phyloP scores from a whole-genome alignment of 2,113 vertebrate species.

The Entelurus aequoreus region DNA sequence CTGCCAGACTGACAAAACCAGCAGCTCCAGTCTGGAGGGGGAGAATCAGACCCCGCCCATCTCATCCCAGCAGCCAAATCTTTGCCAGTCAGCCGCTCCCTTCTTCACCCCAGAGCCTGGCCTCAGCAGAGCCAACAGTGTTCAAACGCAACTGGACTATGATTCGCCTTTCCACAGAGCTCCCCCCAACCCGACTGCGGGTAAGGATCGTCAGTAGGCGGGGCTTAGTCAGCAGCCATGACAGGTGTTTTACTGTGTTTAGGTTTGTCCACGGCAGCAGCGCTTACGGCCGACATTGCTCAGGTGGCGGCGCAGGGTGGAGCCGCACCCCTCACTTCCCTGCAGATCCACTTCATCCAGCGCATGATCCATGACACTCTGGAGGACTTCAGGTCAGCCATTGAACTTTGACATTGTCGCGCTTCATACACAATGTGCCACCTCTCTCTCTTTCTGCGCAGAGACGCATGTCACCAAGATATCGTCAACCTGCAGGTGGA shows the following conservation, averaged over 20 bases:
- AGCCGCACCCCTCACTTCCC: conserved; percentile 81
- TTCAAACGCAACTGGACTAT: conserved; percentile 65
- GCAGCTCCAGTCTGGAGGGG: conserved; percentile 38
- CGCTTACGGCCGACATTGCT: conserved; percentile 61
- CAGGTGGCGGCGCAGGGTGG: conserved; percentile 75
- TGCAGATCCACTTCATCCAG: conserved; percentile 91
- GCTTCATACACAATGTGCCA: neutral
- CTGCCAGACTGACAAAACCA: conserved; percentile 32
- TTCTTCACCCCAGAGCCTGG: conserved; percentile 70
- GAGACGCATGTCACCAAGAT: conserved; percentile 89
- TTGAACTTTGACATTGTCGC: neutral
- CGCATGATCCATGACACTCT: conserved; percentile 95
- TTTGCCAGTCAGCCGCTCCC: conserved; percentile 33
- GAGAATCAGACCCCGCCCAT: conserved; percentile 35
- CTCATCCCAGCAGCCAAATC: conserved; percentile 36
- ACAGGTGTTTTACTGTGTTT: neutral
- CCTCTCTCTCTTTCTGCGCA: conserved; percentile 46
- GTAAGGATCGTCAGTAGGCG: conserved; percentile 42
- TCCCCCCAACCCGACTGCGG: conserved; percentile 42
- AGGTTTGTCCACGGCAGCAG: neutral
- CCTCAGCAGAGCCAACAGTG: conserved; percentile 70
- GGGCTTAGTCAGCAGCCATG: no score
- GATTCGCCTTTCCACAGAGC: conserved; percentile 69
- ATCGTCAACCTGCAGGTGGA: conserved; percentile 96
- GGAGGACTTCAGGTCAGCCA: conserved; percentile 87